Evolutionary conservation across 1,140 invertebrate genomes (phyloP).

Genomic region (Euura saliciscinereae): DNA sequence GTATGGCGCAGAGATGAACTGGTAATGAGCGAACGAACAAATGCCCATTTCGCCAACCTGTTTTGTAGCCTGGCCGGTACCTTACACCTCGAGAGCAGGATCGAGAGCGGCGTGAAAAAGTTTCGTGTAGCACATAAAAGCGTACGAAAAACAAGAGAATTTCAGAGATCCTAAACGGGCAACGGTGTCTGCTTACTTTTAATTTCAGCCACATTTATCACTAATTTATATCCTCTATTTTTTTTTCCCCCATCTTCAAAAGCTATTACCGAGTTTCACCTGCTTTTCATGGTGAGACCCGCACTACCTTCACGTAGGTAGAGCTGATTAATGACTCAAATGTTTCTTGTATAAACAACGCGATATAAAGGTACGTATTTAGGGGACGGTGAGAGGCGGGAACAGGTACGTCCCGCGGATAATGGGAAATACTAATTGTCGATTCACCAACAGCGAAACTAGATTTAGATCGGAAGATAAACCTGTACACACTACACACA

Average conservation of each 20-base stretch:
- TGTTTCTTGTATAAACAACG: slow-evolving; percentile 57
- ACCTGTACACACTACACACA: background rate
- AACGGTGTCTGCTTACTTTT: too few species aligned
- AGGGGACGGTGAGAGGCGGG: too few species aligned
- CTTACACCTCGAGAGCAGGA: too few species aligned
- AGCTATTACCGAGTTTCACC: background rate
- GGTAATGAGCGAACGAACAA: too few species aligned
- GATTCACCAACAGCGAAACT: slow-evolving; percentile 8
- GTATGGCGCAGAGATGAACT: too few species aligned
- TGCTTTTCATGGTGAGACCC: background rate
- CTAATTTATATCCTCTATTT: background rate
- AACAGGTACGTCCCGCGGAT: background rate
- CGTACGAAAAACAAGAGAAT: too few species aligned
- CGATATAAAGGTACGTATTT: background rate
- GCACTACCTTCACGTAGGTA: background rate
- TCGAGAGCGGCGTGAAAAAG: too few species aligned
- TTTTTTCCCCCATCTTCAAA: background rate
- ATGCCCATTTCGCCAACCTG: too few species aligned
- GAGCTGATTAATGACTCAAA: slow-evolving; percentile 55
- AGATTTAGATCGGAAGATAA: slow-evolving; percentile 9
- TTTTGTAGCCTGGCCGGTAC: too few species aligned
- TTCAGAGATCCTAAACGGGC: too few species aligned
- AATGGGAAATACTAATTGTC: slow-evolving; percentile 13
- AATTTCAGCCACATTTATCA: too few species aligned
- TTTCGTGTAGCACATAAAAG: too few species aligned